These are phyloP conservation scores for Brachyhypopomus gauderio DNA, from an alignment of 2,113 vertebrate genomes.

Conservation along the genomic window DNA sequence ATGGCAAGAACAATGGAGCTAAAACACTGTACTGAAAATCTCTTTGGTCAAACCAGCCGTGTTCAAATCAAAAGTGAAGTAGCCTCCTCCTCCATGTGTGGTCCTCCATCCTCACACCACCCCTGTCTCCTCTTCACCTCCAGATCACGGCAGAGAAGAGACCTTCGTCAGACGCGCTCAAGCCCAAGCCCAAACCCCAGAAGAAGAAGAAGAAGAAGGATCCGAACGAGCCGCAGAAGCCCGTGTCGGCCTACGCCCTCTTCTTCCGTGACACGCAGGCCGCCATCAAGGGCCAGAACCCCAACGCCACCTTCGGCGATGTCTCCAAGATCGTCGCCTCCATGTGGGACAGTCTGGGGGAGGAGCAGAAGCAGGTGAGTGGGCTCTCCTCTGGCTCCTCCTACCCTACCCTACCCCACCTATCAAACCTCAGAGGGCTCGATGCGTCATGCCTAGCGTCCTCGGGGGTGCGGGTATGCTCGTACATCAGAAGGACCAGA, in stretches of 20 bases:
- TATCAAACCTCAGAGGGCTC: too few species aligned
- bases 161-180: constrained; percentile 91
- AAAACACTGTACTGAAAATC: too few species aligned
- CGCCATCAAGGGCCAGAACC: constrained; percentile 96
- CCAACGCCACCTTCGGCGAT: constrained; percentile 95
- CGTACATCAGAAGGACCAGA: too few species aligned
- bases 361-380: constrained; percentile 95
- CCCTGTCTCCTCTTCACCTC: constrained; percentile 16
- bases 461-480: too few species aligned
- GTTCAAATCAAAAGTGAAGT: too few species aligned
- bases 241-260: constrained; percentile 94
- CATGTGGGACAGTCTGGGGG: constrained; percentile 97
- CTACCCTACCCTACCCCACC: too few species aligned
- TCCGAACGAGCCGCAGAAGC: constrained; percentile 96
- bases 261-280: constrained; percentile 99
- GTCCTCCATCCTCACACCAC: background rate
- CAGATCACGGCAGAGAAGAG: constrained; percentile 93
- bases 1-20: constrained; percentile 4
- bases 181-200: constrained; percentile 95
- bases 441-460: too few species aligned
- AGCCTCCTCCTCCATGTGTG: background rate
- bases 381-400: constrained; percentile 23
- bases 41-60: too few species aligned
- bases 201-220: constrained; percentile 99
- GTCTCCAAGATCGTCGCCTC: constrained; percentile 98